Percentiles rank a stretch among this genome's conserved stretches.
phyloP scores from a whole-genome alignment of 2,888 invertebrate species.

The Conchocele bisecta region DNA sequence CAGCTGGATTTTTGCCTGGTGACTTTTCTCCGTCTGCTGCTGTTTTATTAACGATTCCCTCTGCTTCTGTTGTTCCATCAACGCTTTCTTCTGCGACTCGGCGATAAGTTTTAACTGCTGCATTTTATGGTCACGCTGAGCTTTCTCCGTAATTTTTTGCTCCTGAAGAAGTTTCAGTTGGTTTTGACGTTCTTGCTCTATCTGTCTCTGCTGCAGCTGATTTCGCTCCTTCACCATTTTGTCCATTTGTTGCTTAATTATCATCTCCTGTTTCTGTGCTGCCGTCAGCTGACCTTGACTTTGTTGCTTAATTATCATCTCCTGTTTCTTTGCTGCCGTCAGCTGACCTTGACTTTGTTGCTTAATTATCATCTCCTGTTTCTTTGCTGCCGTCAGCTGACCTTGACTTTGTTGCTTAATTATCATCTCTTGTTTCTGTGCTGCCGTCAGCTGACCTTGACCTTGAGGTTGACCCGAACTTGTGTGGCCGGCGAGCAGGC shows the following conservation, averaged over 20 bases:
- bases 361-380: slow-evolving; percentile 1
- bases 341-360: background rate
- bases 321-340: background rate
- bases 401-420: background rate
- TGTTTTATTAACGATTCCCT: background rate
- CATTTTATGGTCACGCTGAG: slow-evolving; percentile 19
- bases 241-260: background rate
- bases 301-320: background rate
- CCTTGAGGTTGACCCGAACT: slow-evolving; percentile 8
- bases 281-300: background rate
- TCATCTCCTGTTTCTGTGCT: background rate
- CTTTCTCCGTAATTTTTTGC: background rate
- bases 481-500: background rate
- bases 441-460: background rate
- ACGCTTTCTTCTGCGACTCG: too few relatives aligned
- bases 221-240: background rate
- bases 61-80: too few relatives aligned
- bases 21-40: background rate
- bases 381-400: background rate
- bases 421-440: background rate
- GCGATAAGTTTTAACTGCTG: too few relatives aligned
- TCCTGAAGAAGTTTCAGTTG: slow-evolving; percentile 19
- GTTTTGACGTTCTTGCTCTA: background rate
- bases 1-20: background rate
- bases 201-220: background rate